Base-by-base conservation (phyloP, 2,113 vertebrate genomes). In the Ascaphus truei region DNA sequence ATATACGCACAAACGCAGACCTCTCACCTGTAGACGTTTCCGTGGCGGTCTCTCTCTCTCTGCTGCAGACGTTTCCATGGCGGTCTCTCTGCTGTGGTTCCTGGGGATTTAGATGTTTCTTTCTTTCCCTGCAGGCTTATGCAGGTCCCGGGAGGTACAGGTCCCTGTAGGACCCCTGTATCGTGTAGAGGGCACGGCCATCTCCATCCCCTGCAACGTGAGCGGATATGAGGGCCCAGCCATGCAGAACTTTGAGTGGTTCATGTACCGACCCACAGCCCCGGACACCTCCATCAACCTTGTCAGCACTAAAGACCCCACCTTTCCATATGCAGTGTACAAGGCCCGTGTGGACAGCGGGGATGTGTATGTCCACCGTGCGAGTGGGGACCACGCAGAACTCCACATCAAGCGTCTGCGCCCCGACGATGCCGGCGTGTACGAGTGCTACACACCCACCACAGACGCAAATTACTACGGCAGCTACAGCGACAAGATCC, bases 231-330 rank as follows among this genome's bases (percentile, higher is more conserved):
- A 94, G 39, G 93, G 93, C n/a, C 68, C 92, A 0, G 76, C 86
- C 1, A 87, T 77, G 0, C 93, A 94, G 81, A 88, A 95, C 20
- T 96, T 96, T 1, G 93, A 95, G 80, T 96, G 93, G 93, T 94
- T 83, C 74, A 55, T 93, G 23, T 90, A 91, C 76, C 79, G 84
- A 36, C 89, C 92, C 0, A 75, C 89, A 18, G 72, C 89, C 0
- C 82, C 66, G 0, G 88, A 83, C 1, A 79, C 55, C 6, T 85
- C 90, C 13, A 85, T 95, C 2, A 89, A 89, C 7, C 84, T 95
- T 3, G 50, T 92, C 74, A 95, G 93, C 68, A 95, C 94, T 15
- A 82, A 79, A 66, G 93, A 95, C 39, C 11, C 75, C 7, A 77
- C 52, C 10, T 95, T 94, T 66, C 81, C 93, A 0, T 95, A 94